Evolutionary conservation across 2,797 vertebrate genomes (phyloP).

Genomic region (Spatula clypeata): DNA sequence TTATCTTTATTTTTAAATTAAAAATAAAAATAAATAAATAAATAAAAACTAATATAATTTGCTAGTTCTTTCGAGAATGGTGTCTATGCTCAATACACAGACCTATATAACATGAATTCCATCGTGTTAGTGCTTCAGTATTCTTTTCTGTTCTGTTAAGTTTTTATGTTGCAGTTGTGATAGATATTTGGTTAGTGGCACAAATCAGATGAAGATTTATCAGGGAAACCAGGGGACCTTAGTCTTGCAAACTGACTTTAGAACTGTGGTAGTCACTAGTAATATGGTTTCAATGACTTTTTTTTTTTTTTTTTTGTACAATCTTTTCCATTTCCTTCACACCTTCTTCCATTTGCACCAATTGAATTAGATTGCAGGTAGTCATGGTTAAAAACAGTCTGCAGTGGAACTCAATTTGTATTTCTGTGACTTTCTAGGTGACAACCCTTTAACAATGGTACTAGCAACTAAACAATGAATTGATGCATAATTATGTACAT

Average conservation of each 20-base stretch:
- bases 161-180: neutral
- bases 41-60: neutral
- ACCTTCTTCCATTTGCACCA: neutral
- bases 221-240: neutral
- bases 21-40: neutral
- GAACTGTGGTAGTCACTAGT: neutral
- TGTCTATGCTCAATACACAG: neutral
- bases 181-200: neutral
- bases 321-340: neutral
- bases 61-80: neutral
- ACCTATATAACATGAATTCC: neutral
- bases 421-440: slow-evolving; percentile 20
- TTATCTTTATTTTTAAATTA: neutral
- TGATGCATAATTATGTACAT: neutral
- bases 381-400: neutral
- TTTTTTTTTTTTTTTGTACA: neutral
- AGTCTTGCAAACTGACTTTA: neutral
- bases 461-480: slow-evolving; percentile 17
- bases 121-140: neutral
- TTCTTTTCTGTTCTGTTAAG: neutral
- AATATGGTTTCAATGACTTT: neutral
- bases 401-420: neutral
- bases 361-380: neutral
- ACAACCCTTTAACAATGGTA: neutral
- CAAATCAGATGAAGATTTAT: neutral